Conservation (phyloP, 2,888 invertebrate genomes). For the Nemapogon koenigi region DNA sequence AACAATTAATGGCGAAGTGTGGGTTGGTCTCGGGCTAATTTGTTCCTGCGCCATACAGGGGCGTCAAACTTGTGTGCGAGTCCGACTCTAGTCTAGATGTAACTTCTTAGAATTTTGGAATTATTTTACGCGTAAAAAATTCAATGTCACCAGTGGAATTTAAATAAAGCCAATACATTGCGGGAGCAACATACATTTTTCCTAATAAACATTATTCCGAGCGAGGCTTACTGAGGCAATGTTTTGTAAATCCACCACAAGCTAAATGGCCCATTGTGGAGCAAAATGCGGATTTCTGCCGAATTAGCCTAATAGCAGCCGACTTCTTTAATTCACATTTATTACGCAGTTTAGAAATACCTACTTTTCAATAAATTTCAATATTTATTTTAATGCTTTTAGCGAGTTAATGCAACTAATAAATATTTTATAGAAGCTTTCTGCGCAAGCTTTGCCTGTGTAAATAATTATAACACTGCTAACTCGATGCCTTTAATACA, state of each 20-base stretch:
- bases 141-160: no score
- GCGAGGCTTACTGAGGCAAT: constrained; percentile 36
- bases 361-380: constrained; percentile 7
- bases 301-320: constrained; percentile 48
- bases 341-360: constrained; percentile 9
- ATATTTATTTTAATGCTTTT: constrained; percentile 7
- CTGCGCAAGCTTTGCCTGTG: no score
- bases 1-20: no score
- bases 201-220: constrained; percentile 49
- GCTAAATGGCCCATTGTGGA: constrained; percentile 50
- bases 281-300: constrained; percentile 41
- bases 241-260: constrained; percentile 49
- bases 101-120: no score
- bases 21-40: no score
- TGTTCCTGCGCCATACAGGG: no score
- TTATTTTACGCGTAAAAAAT: no score
- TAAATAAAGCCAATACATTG: no score
- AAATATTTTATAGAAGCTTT: no score
- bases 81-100: no score
- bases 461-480: constrained; percentile 5
- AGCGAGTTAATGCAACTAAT: no score
- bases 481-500: background rate
- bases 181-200: constrained; percentile 39
- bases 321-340: constrained; percentile 48
- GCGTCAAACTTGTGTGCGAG: no score